Base-by-base conservation (phyloP, 2,888 invertebrate genomes). In the Drosophila ustulata region DNA sequence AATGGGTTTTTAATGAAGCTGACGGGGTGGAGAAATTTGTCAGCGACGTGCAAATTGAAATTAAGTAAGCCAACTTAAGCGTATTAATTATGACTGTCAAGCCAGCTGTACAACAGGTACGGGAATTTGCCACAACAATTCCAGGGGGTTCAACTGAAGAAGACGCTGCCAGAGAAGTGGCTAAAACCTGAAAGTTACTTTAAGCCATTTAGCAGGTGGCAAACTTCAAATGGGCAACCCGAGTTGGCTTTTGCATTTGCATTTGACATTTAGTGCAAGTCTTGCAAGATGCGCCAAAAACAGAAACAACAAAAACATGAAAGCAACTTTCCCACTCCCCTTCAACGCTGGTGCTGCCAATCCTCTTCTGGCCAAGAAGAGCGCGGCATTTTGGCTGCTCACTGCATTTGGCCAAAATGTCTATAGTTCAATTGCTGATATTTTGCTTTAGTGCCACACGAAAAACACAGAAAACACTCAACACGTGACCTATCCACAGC, bases 351-450 rank as follows among this genome's bases (percentile, higher is more conserved):
- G 28, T n/a, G n/a, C 37, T 43, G 37, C 11, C 30, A 37, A n/a
- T 46, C 47, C 18, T 18, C 52, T 4, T 46, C 39, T 37, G 11
- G 56, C 57, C 46, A 45, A 41, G 41, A 81, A 74, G 69, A 71
- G 78, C 88, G 73, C 85, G 88, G 82, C 82, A 82, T 82, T 82
- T 82, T 73, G 76, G 53, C 76, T 70, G 82, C 82, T 82, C 73
- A 82, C 82, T 80, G 86, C 63, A 76, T 84, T 75, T 83, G 82
- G 85, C 77, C 71, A 88, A 85, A 86, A 86, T 89, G 85, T 86
- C 85, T 86, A 84, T 82, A 89, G 85, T 86, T 89, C 85, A 89
- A 88, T 89, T 85, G 88, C 83, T 85, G 85, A 84, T 85, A 85
- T 87, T 85, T 85, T 67, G 87, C 58, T 61, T 39, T 28, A 26